Evolutionary conservation across 2,797 vertebrate genomes (phyloP).

Genomic region (Lophotriccus pileatus): DNA sequence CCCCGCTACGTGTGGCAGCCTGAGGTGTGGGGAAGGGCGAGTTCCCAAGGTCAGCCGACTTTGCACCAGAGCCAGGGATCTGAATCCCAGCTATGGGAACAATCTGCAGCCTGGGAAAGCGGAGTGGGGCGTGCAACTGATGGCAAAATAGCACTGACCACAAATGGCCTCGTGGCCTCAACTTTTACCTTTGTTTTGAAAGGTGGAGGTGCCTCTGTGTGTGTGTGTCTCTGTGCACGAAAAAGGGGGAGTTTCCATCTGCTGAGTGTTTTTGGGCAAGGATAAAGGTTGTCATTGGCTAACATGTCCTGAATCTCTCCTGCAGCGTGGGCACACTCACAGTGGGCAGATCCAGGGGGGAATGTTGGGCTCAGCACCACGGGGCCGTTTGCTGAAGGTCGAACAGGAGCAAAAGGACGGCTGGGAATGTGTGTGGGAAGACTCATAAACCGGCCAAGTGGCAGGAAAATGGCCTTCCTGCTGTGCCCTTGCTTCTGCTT

Average conservation of each 20-base stretch:
- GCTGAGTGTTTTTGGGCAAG: accelerated
- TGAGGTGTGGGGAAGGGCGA: neutral
- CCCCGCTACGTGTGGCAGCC: neutral
- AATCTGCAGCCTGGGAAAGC: neutral
- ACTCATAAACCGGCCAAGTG: accelerated
- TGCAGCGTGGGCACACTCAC: accelerated
- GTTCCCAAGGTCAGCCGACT: neutral
- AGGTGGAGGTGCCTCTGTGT: neutral
- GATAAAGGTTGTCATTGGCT: neutral
- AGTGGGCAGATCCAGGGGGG: neutral
- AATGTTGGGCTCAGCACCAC: accelerated
- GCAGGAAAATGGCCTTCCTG: neutral
- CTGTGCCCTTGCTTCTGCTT: neutral
- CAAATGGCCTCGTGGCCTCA: accelerated
- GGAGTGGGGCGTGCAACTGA: accelerated
- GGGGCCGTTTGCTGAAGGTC: accelerated
- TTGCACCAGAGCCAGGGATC: neutral
- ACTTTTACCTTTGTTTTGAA: neutral
- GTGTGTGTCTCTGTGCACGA: neutral
- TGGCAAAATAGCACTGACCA: neutral
- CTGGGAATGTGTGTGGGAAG: accelerated
- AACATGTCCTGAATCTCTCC: neutral
- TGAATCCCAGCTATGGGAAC: neutral
- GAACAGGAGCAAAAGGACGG: accelerated
- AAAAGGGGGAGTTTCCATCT: neutral